phyloP scores from a whole-genome alignment of 2,113 vertebrate species.

The Petroica traversi region DNA sequence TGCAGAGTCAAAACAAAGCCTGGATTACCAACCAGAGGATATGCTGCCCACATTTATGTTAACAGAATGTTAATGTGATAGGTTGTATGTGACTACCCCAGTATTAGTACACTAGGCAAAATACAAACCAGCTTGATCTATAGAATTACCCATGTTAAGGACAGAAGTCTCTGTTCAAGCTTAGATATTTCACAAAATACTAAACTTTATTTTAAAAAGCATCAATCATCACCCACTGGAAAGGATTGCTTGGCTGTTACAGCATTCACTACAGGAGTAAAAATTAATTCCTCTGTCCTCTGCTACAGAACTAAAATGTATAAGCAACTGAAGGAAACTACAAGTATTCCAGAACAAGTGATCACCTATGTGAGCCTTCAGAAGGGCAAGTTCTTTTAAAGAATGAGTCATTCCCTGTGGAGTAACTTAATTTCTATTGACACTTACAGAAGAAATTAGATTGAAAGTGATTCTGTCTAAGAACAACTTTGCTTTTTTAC shows the following conservation, averaged over 20 bases:
- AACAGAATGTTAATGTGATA: background rate
- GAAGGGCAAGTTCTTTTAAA: background rate
- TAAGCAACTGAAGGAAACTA: background rate
- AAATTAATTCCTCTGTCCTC: background rate
- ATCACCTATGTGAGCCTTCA: background rate
- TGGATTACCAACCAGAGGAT: background rate
- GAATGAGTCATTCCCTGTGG: background rate
- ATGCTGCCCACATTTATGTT: background rate
- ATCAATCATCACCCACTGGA: background rate
- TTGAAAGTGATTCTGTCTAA: background rate
- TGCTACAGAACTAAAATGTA: background rate
- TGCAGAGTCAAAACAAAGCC: background rate
- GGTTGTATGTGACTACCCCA: background rate
- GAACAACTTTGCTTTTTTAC: background rate
- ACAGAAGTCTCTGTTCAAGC: background rate
- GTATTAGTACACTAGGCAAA: background rate
- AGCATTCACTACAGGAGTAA: background rate
- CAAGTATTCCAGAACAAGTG: background rate
- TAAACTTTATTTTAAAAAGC: background rate
- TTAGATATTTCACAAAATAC: background rate
- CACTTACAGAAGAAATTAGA: background rate
- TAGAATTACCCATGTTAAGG: background rate
- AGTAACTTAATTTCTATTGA: background rate
- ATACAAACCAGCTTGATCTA: background rate
- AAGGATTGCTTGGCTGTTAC: background rate